A percentile compares a stretch with the other conserved stretches of the same genome.
Conservation (phyloP, 2,888 invertebrate species). For the Apamea epomidion region DNA sequence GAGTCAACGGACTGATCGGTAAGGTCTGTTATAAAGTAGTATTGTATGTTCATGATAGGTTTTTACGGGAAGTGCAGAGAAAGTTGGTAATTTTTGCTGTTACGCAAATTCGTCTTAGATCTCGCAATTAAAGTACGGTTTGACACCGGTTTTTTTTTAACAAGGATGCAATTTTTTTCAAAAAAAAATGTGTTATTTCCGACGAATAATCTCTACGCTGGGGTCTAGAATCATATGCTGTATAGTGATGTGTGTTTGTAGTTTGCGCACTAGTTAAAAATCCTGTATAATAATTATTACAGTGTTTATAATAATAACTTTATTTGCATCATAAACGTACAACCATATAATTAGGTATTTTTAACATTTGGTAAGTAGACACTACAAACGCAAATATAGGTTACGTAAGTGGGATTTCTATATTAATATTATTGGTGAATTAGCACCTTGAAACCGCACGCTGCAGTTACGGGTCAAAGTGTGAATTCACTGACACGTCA, state of each 20-base stretch:
- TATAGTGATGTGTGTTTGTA: too few relatives aligned
- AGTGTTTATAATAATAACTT: too few relatives aligned
- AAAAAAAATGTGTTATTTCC: too few relatives aligned
- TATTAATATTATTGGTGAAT: conserved; percentile 12
- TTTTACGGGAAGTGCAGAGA: conserved; percentile 18
- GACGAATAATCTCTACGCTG: too few relatives aligned
- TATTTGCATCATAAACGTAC: too few relatives aligned
- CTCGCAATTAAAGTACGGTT: not conserved
- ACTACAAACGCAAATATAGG: too few relatives aligned
- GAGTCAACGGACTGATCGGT: conserved; percentile 52
- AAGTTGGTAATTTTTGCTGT: conserved; percentile 15
- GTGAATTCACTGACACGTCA: conserved; percentile 23
- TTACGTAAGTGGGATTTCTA: not conserved
- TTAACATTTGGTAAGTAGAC: too few relatives aligned
- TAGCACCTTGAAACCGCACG: conserved; percentile 25
- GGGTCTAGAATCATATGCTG: too few relatives aligned
- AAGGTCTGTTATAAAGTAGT: conserved; percentile 29
- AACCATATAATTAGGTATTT: too few relatives aligned
- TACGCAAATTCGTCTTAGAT: not conserved
- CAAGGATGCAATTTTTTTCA: not conserved
- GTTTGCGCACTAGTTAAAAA: too few relatives aligned
- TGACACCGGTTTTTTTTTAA: not conserved
- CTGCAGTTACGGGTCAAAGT: conserved; percentile 38
- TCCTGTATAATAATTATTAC: not conserved
- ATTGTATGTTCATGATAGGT: conserved; percentile 3